phyloP scores from a whole-genome alignment of 2,113 vertebrate species.

The Calypte anna region DNA sequence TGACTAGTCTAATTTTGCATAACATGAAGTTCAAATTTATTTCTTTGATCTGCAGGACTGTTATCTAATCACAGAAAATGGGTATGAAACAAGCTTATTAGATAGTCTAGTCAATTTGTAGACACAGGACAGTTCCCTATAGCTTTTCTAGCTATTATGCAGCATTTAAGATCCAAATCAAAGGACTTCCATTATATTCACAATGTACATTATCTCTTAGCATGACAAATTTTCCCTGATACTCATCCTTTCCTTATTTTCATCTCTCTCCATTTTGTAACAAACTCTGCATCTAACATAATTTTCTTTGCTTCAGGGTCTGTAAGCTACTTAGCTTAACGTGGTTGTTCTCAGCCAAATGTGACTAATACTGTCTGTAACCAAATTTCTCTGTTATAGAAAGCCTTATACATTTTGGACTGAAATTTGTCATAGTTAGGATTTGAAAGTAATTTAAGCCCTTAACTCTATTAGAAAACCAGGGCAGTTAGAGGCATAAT shows the following conservation, averaged over 20 bases:
- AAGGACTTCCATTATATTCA: neutral
- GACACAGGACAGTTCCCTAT: neutral
- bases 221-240: neutral
- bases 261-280: neutral
- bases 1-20: neutral
- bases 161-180: neutral
- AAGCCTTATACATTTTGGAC: neutral
- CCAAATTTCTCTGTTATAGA: neutral
- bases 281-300: neutral
- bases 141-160: neutral
- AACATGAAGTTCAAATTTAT: neutral
- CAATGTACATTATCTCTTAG: neutral
- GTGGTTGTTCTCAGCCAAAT: neutral
- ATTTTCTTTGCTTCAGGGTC: neutral
- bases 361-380: neutral
- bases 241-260: neutral
- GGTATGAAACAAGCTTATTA: neutral
- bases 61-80: neutral
- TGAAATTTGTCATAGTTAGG: conserved; percentile 1
- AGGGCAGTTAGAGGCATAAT: neutral
- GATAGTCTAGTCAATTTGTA: neutral
- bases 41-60: neutral
- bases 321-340: neutral
- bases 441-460: conserved; percentile 14
- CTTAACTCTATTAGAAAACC: neutral